phyloP scores from a whole-genome alignment of 2,113 vertebrate species.

The Oncorhynchus nerka region DNA sequence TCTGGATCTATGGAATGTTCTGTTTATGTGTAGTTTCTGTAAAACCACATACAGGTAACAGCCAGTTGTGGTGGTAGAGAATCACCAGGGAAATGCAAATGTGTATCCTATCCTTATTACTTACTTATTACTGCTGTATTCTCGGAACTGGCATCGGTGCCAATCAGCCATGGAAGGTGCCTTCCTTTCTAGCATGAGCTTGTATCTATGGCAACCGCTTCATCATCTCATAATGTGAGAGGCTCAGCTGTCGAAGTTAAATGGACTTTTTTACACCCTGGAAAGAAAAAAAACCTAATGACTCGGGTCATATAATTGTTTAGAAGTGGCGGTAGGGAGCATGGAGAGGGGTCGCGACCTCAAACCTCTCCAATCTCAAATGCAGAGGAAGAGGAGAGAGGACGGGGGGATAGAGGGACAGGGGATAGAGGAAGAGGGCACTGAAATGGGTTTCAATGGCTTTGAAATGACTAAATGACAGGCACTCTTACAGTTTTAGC shows the following conservation, averaged over 20 bases:
- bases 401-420: background rate
- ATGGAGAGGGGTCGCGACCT: background rate
- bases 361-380: background rate
- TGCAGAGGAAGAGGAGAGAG: background rate
- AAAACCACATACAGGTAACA: background rate
- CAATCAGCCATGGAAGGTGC: too few species aligned
- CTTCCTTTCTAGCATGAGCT: background rate
- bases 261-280: background rate
- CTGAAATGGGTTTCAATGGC: background rate
- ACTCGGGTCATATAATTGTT: background rate
- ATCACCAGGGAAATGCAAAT: background rate
- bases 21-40: background rate
- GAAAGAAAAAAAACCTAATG: background rate
- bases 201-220: background rate
- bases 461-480: background rate
- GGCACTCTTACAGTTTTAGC: background rate
- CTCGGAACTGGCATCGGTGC: background rate
- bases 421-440: background rate
- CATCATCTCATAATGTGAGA: background rate
- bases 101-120: too few species aligned
- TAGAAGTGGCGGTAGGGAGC: background rate
- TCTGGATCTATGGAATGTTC: background rate
- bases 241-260: background rate
- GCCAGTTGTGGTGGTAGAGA: background rate
- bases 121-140: background rate